phyloP scores from a whole-genome alignment of 2,113 vertebrate genomes.

The Alosa alosa region DNA sequence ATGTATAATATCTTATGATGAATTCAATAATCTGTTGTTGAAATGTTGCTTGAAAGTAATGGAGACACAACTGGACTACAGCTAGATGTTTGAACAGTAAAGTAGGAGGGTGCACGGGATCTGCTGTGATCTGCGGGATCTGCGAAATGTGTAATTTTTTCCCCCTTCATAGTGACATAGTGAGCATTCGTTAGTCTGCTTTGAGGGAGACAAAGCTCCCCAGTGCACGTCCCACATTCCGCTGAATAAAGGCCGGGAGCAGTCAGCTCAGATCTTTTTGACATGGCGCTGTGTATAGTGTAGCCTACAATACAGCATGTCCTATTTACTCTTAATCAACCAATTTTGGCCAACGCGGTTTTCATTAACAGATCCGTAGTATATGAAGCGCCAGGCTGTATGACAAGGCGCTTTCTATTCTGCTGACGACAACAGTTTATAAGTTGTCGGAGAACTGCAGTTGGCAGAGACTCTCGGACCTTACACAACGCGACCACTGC shows the following conservation, averaged over 20 bases:
- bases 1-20: background rate
- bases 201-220: background rate
- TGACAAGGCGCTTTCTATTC: background rate
- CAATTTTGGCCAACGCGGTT: background rate
- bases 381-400: background rate
- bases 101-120: background rate
- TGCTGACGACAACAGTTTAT: background rate
- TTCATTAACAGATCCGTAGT: background rate
- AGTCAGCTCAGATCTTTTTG: background rate
- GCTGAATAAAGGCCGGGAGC: background rate
- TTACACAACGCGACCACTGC: background rate
- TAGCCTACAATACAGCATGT: too few relatives aligned
- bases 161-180: background rate
- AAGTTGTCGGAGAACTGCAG: background rate
- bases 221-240: background rate
- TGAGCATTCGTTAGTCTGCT: background rate
- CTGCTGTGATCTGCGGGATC: background rate
- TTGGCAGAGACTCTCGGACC: background rate
- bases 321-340: background rate
- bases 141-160: background rate
- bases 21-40: background rate
- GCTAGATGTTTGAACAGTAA: background rate
- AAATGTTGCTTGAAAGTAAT: background rate
- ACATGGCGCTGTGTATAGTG: background rate
- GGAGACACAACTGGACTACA: background rate